Evolutionary conservation across 1,140 invertebrate species (phyloP).

Genomic region (Hycleus cichorii): DNA sequence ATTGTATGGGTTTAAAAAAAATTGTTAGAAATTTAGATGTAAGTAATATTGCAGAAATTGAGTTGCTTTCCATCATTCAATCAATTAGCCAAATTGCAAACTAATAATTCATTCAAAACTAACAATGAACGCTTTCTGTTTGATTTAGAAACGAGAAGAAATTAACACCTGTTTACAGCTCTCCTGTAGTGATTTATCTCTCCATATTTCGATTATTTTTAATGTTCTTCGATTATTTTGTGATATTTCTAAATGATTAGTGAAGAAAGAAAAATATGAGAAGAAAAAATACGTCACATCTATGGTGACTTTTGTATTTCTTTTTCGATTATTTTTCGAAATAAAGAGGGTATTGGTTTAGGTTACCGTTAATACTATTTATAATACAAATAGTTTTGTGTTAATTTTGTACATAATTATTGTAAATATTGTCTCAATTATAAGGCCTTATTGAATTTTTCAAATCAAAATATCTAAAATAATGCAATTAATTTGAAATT

Average conservation of each 20-base stretch:
- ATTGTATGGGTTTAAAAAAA: constrained; percentile 1
- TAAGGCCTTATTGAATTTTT: neutral
- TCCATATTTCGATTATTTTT: constrained; percentile 5
- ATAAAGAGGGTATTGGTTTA: constrained; percentile 12
- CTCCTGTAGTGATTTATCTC: neutral
- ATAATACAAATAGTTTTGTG: neutral
- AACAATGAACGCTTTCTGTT: no score
- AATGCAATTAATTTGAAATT: neutral
- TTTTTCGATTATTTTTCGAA: neutral
- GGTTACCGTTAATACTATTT: constrained; percentile 5
- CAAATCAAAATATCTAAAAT: neutral
- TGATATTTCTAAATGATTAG: constrained; percentile 13
- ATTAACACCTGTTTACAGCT: constrained; percentile 9
- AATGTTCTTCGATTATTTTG: constrained; percentile 6
- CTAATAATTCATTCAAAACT: no score
- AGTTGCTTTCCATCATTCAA: constrained; percentile 1
- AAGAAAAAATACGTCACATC: constrained; percentile 6
- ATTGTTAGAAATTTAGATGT: neutral
- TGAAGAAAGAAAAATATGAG: neutral
- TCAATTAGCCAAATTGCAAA: no score
- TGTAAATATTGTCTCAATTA: neutral
- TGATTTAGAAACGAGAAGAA: neutral
- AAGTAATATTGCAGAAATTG: constrained; percentile 3
- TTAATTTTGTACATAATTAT: neutral
- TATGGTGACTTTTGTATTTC: constrained; percentile 10